Base-by-base conservation (phyloP, 2,113 vertebrate genomes). In the Ictalurus punctatus region DNA sequence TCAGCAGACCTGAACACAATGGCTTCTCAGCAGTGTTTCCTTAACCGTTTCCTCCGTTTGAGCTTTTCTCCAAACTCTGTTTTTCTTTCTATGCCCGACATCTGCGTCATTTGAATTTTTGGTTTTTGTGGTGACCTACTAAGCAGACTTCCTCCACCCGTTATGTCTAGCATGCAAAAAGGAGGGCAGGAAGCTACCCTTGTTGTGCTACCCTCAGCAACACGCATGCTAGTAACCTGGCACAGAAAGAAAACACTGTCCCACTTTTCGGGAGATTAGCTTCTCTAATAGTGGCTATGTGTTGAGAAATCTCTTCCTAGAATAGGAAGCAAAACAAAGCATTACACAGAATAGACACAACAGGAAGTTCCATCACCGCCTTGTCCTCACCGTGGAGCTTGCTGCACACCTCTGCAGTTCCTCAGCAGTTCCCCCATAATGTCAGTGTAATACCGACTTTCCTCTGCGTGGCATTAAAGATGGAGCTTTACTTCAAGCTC, bases 141-240 rank as follows among this genome's bases (percentile, higher is more conserved):
- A 84, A 86, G 56, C 74, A 88, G 48, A 82, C 89, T 87, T 83
- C 85, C 85, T 85, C 88, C 81, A 58, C 59, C 40, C 58, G 52
- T 86, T 84, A 65, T 13, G 65, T 87, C 54, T 56, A 56, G 71
- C 27, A 30, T 85, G 83, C 67, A 59, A 34, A 61, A 63, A 79
- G 30, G 23, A 25, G 56, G 37, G 86, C 67, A 34, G 27, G 63
- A 52, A 63, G 69, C 67, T 54, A 23, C 83, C 78, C 21, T 78
- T 25, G 30, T 40, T 65, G 27, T 52, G 65, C 54, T 84, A n/a
- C 80, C 63, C 37, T 88, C 65, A 85, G 74, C 87, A 85, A 67
- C 76, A 67, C 27, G 23, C 48, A 54, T 61, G 54, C 27, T 81
- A 9, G 54, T 34, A 78, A 86, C 23, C 58, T 76, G 71, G 78